Percentiles rank a stretch among this genome's conserved stretches.
phyloP scores from a whole-genome alignment of 2,797 vertebrate species.

The Protosalanx chinensis region DNA sequence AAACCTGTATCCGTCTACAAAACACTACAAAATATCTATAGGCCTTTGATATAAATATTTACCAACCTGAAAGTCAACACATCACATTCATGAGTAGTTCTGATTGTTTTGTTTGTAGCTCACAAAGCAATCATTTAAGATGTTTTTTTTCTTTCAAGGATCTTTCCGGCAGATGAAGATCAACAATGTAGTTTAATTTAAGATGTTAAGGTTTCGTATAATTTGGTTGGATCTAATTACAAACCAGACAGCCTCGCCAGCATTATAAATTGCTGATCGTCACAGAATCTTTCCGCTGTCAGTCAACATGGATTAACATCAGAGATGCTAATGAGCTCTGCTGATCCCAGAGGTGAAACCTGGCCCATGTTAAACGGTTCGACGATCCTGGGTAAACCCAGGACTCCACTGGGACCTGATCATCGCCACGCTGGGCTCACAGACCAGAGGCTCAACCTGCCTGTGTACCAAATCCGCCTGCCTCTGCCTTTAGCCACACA shows the following conservation, averaged over 20 bases:
- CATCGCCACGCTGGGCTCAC: constrained; percentile 64
- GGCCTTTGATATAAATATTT: too few relatives aligned
- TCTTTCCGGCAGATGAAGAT: too few relatives aligned
- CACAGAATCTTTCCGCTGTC: constrained; percentile 21
- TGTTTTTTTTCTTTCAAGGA: too few relatives aligned
- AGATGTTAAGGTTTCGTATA: neutral
- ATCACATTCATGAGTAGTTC: neutral
- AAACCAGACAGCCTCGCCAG: neutral
- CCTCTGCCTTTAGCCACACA: constrained; percentile 45
- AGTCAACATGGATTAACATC: constrained; percentile 23
- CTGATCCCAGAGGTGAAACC: constrained; percentile 47
- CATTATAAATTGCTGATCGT: constrained; percentile 12
- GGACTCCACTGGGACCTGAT: constrained; percentile 27
- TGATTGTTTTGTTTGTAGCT: neutral
- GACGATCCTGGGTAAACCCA: constrained; percentile 50
- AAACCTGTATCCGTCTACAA: neutral
- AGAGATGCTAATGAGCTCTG: constrained; percentile 38
- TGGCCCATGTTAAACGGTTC: constrained; percentile 53
- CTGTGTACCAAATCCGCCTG: constrained; percentile 27
- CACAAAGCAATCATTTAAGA: neutral
- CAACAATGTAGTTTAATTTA: too few relatives aligned
- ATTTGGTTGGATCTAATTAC: neutral
- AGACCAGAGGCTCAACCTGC: constrained; percentile 23
- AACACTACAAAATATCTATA: too few relatives aligned
- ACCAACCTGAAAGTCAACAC: too few relatives aligned